Conservation (phyloP, 2,888 invertebrate species). For the Saturnia japonica region DNA sequence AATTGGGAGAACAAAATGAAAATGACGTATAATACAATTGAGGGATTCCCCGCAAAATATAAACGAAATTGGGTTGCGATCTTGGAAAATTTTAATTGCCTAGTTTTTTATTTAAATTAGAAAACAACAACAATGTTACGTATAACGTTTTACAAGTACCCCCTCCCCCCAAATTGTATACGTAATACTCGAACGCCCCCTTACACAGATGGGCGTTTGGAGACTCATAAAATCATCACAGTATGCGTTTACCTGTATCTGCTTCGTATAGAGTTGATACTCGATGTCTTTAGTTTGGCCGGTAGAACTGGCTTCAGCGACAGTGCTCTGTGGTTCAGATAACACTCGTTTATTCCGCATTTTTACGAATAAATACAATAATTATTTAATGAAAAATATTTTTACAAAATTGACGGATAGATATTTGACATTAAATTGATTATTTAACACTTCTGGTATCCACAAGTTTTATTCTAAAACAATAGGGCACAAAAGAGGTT, state of each 20-base stretch:
- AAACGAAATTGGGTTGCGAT: no score
- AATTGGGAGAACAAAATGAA: no score
- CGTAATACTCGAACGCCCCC: no score
- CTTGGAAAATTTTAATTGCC: no score
- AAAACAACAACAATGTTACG: no score
- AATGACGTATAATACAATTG: no score
- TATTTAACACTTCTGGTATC: neutral
- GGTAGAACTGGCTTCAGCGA: neutral
- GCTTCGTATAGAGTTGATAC: constrained; percentile 8
- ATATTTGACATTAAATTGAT: neutral
- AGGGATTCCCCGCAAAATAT: no score
- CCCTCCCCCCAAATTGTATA: no score
- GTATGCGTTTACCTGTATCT: neutral
- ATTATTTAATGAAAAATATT: neutral
- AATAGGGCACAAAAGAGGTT: neutral
- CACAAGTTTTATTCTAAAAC: no score
- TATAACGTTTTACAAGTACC: no score
- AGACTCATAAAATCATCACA: neutral
- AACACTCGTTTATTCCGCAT: constrained; percentile 12
- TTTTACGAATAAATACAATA: neutral
- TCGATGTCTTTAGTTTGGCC: neutral
- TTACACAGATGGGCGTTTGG: neutral
- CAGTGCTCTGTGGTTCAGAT: neutral
- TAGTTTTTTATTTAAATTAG: no score
- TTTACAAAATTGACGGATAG: neutral